Percentiles rank a stretch among this genome's conserved stretches.
These are phyloP conservation scores for Oenanthe oenanthe DNA, from an alignment of 2,113 vertebrate genomes.

Conservation along the genomic window DNA sequence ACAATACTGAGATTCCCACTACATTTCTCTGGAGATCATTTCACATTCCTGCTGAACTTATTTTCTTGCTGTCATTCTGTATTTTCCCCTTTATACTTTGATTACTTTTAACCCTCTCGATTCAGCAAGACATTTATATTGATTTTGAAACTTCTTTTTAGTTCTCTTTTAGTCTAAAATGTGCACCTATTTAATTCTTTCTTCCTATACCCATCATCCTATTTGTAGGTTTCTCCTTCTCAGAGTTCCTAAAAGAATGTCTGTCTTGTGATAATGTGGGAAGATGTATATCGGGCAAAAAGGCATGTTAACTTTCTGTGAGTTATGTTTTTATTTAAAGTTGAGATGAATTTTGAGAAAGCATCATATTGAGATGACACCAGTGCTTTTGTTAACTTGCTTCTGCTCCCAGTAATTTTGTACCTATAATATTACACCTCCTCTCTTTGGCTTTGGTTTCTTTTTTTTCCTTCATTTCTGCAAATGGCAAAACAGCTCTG, in stretches of 20 bases:
- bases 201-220: not conserved
- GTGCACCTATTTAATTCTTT: not conserved
- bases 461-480: not conserved
- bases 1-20: not conserved
- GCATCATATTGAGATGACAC: not conserved
- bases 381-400: not conserved
- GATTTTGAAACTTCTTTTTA: not conserved
- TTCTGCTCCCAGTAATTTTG: not conserved
- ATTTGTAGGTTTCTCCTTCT: not conserved
- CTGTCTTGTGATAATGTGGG: constrained; percentile 38
- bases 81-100: constrained; percentile 2
- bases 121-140: not conserved
- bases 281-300: not conserved
- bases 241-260: not conserved
- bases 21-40: not conserved
- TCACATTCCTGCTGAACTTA: not conserved
- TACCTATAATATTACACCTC: not conserved
- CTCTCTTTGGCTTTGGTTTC: not conserved
- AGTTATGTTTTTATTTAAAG: not conserved
- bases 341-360: not conserved
- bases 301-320: not conserved
- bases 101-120: not conserved
- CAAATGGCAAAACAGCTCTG: not conserved
- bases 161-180: not conserved
- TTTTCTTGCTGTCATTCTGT: not conserved